Conservation (phyloP, 2,113 vertebrate species). For the Crotalus viridis region DNA sequence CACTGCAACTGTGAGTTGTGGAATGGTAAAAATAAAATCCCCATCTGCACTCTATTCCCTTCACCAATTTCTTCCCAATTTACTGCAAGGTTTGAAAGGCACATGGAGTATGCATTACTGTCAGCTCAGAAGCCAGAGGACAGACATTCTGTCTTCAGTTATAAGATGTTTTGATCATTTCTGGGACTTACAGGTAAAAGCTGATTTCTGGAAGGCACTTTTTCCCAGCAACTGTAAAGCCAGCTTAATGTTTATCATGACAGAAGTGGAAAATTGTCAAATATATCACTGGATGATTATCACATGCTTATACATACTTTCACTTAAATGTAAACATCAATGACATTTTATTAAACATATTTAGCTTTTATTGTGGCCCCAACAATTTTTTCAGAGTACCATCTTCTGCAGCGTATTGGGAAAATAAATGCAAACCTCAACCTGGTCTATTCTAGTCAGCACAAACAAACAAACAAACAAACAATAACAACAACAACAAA, state of each 20-base stretch:
- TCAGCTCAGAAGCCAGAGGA: neutral
- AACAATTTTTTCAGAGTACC: neutral
- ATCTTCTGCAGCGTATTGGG: neutral
- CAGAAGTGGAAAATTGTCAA: neutral
- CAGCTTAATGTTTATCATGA: neutral
- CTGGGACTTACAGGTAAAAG: neutral
- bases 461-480: neutral
- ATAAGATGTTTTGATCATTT: neutral
- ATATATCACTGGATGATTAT: neutral
- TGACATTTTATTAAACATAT: neutral
- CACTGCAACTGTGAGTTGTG: neutral
- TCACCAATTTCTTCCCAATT: neutral
- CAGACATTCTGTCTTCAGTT: neutral
- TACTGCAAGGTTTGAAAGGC: neutral
- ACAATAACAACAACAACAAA: no score
- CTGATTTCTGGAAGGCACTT: neutral
- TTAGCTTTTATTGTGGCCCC: neutral
- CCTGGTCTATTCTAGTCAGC: neutral
- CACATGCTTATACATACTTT: neutral
- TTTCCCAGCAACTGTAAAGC: neutral
- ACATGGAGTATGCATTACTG: neutral
- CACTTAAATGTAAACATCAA: neutral
- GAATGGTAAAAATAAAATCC: neutral
- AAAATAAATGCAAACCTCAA: neutral
- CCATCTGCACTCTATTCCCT: neutral